Evolutionary conservation across 2,888 invertebrate genomes (phyloP).

Genomic region (Drosophila koepferae): DNA sequence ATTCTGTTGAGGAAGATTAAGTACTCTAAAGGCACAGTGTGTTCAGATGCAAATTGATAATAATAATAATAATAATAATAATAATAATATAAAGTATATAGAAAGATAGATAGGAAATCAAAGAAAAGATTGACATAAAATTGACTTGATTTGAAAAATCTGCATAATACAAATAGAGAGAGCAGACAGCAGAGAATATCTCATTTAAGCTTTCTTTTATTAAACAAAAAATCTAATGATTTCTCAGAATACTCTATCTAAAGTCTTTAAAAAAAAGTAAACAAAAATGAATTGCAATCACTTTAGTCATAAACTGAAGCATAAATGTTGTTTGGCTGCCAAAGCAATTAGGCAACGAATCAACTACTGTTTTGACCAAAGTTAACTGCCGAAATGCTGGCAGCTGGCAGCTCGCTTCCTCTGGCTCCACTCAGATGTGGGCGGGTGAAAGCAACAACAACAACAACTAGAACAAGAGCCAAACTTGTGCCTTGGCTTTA

Average conservation of each 20-base stretch:
- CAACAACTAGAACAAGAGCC: background rate
- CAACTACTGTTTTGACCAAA: conserved; percentile 46
- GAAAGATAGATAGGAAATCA: too few relatives aligned
- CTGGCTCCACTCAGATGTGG: conserved; percentile 42
- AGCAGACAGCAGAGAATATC: too few relatives aligned
- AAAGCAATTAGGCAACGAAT: conserved; percentile 40
- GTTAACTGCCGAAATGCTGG: conserved; percentile 20
- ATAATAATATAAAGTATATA: too few relatives aligned
- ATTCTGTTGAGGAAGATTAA: background rate
- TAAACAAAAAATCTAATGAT: background rate
- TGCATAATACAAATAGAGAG: too few relatives aligned
- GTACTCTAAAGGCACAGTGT: background rate
- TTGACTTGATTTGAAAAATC: too few relatives aligned
- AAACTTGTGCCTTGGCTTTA: conserved; percentile 13
- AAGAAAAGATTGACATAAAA: too few relatives aligned
- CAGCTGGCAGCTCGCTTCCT: conserved; percentile 39
- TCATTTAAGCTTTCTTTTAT: background rate
- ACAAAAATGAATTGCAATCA: background rate
- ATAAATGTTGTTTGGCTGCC: conserved; percentile 18
- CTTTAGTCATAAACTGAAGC: conserved; percentile 24
- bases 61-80: too few relatives aligned
- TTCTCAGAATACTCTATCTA: background rate
- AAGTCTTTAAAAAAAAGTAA: background rate
- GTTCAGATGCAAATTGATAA: too few relatives aligned
- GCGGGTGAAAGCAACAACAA: conserved; percentile 57